These are phyloP conservation scores for Pangasius djambal DNA, from an alignment of 2,797 vertebrate genomes.

Conservation along the genomic window DNA sequence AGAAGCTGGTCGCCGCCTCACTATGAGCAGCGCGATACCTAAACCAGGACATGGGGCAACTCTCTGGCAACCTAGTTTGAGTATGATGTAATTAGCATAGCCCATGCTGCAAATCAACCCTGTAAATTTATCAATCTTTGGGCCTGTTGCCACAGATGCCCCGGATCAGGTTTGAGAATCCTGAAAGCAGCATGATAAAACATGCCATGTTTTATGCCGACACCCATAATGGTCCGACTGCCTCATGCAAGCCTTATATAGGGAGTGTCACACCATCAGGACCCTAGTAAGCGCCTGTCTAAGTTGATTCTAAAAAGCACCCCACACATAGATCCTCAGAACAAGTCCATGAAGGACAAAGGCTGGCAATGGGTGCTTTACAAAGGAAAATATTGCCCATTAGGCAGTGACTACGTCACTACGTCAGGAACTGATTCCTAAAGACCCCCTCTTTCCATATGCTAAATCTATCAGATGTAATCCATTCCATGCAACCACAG, in stretches of 20 bases:
- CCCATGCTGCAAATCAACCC: neutral
- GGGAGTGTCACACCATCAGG: neutral
- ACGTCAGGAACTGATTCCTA: neutral
- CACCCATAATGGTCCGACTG: neutral
- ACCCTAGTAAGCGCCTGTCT: too few species aligned
- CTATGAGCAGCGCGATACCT: neutral
- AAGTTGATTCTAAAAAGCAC: neutral
- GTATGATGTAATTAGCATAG: neutral
- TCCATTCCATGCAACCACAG: neutral
- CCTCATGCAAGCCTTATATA: too few species aligned
- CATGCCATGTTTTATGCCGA: neutral
- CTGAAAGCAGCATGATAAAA: neutral
- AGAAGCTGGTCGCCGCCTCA: neutral
- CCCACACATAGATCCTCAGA: neutral
- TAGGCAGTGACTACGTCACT: neutral
- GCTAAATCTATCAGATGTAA: neutral
- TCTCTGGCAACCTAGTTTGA: neutral
- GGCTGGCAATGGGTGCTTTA: neutral
- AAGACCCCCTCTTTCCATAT: neutral
- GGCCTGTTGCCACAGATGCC: neutral
- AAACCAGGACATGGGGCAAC: neutral
- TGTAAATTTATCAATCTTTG: neutral
- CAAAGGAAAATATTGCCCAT: neutral
- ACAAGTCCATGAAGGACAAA: neutral
- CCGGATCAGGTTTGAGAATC: neutral